Evolutionary conservation across 2,888 invertebrate species (phyloP).

Genomic region (Pseudococcus longispinus): DNA sequence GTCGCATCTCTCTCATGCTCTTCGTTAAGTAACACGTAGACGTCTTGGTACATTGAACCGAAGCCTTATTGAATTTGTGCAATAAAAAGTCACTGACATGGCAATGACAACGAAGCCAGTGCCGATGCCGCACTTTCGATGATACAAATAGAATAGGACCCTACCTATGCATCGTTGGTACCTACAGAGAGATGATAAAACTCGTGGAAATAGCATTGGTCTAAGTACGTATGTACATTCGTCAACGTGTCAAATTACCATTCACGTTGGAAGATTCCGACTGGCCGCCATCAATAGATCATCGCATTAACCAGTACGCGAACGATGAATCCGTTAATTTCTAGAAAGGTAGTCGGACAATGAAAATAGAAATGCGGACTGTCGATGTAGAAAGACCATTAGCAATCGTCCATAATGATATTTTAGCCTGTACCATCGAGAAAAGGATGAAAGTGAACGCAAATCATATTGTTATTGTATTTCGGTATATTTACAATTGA

Average conservation of each 20-base stretch:
- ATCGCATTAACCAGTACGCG: not conserved
- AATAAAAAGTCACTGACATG: not conserved
- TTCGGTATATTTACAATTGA: constrained; percentile 47
- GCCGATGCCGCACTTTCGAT: not conserved
- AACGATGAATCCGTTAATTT: constrained; percentile 46
- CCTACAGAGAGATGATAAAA: not conserved
- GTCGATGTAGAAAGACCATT: constrained; percentile 39
- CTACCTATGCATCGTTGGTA: not conserved
- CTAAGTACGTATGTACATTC: not conserved
- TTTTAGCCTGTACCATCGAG: constrained; percentile 7
- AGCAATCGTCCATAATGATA: constrained; percentile 45
- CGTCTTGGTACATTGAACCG: not conserved
- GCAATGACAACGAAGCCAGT: not conserved
- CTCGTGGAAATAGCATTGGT: not conserved
- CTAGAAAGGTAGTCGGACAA: constrained; percentile 13
- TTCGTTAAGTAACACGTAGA: not conserved
- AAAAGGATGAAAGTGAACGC: constrained; percentile 49
- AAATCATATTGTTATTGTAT: constrained; percentile 48
- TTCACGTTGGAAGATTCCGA: constrained; percentile 12
- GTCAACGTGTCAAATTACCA: constrained; percentile 23
- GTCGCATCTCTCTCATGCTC: not conserved
- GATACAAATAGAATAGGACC: not conserved
- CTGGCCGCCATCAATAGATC: constrained; percentile 38
- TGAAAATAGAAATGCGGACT: constrained; percentile 14
- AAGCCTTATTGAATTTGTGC: not conserved